Percentiles rank a stretch among this genome's conserved stretches.
Conservation (phyloP, 2,797 vertebrate species). For the Austrolebias charrua region DNA sequence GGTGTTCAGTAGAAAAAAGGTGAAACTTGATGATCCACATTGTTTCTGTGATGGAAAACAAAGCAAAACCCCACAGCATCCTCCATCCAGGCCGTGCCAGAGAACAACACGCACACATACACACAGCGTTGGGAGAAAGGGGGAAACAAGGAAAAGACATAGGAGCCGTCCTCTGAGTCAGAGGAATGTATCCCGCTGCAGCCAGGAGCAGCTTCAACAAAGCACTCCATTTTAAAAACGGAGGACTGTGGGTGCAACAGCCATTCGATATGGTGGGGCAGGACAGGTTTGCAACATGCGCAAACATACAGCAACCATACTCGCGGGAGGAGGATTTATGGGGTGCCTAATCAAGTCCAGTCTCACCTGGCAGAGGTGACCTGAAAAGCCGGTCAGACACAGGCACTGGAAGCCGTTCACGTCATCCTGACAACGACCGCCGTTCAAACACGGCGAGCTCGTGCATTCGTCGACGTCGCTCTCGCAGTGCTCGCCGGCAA, state of each 20-base stretch:
- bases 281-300: constrained; percentile 48
- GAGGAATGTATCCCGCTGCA: constrained; percentile 73
- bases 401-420: constrained; percentile 96
- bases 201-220: constrained; percentile 76
- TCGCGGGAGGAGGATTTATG: constrained; percentile 3
- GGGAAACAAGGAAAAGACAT: constrained; percentile 72
- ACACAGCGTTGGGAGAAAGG: constrained; percentile 53
- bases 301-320: constrained; percentile 42
- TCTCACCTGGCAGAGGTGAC: constrained; percentile 97
- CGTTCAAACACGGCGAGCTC: constrained; percentile 93
- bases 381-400: constrained; percentile 95
- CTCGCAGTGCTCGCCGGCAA: constrained; percentile 92
- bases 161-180: constrained; percentile 72
- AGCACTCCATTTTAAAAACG: constrained; percentile 65
- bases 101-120: constrained; percentile 66
- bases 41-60: constrained; percentile 73
- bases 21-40: constrained; percentile 70
- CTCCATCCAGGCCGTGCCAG: constrained; percentile 71
- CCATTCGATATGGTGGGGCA: constrained; percentile 67
- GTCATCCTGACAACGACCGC: constrained; percentile 93
- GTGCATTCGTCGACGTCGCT: constrained; percentile 92
- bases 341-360: not conserved
- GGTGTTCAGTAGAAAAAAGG: constrained; percentile 54
- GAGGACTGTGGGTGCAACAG: constrained; percentile 68
- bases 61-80: constrained; percentile 74